Evolutionary conservation across 2,797 vertebrate genomes (phyloP).

Genomic region (Kryptolebias ocellatus): DNA sequence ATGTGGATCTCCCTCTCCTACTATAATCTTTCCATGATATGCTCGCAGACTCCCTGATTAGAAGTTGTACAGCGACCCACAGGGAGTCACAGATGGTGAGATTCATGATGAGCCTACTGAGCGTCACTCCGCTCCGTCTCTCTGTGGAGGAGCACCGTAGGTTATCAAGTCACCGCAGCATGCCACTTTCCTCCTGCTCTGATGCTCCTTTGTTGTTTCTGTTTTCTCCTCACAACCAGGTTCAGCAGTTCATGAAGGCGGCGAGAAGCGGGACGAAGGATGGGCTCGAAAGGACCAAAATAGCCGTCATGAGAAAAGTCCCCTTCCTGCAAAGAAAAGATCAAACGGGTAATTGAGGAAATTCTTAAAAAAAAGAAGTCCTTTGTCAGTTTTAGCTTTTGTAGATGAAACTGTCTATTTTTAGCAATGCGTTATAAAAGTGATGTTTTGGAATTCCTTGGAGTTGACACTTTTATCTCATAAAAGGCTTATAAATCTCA

Average conservation of each 20-base stretch:
- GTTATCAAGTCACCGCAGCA: constrained; percentile 50
- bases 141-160: constrained; percentile 49
- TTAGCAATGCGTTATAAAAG: constrained; percentile 28
- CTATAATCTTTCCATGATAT: constrained; percentile 63
- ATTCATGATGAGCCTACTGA: constrained; percentile 63
- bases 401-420: constrained; percentile 27
- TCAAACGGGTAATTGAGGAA: constrained; percentile 77
- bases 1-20: constrained; percentile 56
- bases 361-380: constrained; percentile 12
- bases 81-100: constrained; percentile 71
- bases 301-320: constrained; percentile 92
- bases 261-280: constrained; percentile 94
- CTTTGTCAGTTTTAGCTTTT: constrained; percentile 23
- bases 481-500: constrained; percentile 41
- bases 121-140: constrained; percentile 56
- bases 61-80: constrained; percentile 55
- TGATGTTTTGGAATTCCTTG: constrained; percentile 33
- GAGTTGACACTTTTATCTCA: constrained; percentile 41
- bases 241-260: constrained; percentile 96
- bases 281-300: constrained; percentile 93
- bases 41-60: constrained; percentile 67
- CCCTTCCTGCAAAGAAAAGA: constrained; percentile 93
- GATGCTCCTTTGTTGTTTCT: constrained; percentile 47
- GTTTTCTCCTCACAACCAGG: constrained; percentile 76
- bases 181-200: constrained; percentile 39